Evolutionary conservation across 2,888 invertebrate species (phyloP), one percentile per base, ranked within the genome.

Genomic region (Thymelicus lineola): DNA sequence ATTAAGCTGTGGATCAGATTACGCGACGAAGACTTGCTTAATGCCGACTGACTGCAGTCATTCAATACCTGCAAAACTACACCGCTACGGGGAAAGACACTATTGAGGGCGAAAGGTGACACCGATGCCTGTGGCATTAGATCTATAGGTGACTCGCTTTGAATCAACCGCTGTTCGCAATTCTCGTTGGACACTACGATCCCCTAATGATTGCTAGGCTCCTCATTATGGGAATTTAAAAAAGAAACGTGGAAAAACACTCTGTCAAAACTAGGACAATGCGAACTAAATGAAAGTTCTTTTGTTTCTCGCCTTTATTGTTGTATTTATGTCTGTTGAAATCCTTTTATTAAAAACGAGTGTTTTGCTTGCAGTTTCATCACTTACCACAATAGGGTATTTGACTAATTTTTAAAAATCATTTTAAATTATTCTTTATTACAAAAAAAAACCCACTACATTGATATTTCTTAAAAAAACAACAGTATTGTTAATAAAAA

Each of bases 1-100:
- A 88, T 88, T 86, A 90, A 88, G 85, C 86, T 84, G 83, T 80
- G 80, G 82, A 79, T 91, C 89, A 83, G 82, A 88, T 92, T 91
- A 90, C 91, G 77, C 79, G 84, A 82, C 82, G 85, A 82, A 84
- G 86, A 86, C 88, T 91, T 90, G 89, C 88, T 88, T 90, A 89
- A 91, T 88, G 84, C 87, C 84, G 79, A 82, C 78, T 76, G 88
- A 89, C 88, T 87, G 85, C 81, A 88, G 90, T 85, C 86, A 92
- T 89, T 89, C 87, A 89, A 92, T 93, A 90, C 88, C 87, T 89
- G 89, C 88, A 87, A 88, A 89, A 84, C 82, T 84, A 89, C 84
- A 89, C 88, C 86, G 80, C 76, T 78, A 81, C 78, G 78, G 87
- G 88, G 88, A 90, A 92, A 90, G 84, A 87, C 86, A 82, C 82